Evolutionary conservation across 1,140 invertebrate genomes (phyloP), one percentile per base, ranked within the genome.

Genomic region (Dendroctonus valens): DNA sequence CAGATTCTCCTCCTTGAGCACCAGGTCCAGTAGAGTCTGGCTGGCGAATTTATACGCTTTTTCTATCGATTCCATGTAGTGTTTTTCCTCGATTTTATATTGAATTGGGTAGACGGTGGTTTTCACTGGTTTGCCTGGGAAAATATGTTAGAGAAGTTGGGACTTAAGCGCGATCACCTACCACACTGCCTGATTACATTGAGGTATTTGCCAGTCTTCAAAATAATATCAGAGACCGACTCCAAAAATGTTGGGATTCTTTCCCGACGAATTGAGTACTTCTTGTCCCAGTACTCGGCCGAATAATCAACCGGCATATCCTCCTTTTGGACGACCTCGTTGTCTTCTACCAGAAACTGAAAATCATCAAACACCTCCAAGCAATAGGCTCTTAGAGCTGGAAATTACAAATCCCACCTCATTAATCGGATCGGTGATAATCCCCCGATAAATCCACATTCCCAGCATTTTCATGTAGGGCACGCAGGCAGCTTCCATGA

Each of bases 121-220:
- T 79, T 88, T 86, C 6, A 93, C 85, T 73, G 88, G 85, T 80
- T 91, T 90, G 50, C 90, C 90, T 91, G 72, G 38, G 79, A 80
- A 39, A 6, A 41, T 50, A 50, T 11, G 8, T 50, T 41, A 51
- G 46, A 53, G 51, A 53, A 0, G 12, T 9, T 46, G 44, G 8
- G 12, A 4, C 3, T 46, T 46, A 46, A 46, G 8, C 12, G 12
- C 8, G 8, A 46, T 8, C 9, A 6, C 83, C 79, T 83, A 89
- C 94, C 94, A 83, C 94, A 97, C 71, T 97, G 92, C 57, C 92
- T 84, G 38, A 98, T 95, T 41, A 98, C 95, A 81, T 98, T 98
- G 8, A 99, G 85, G 80, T 99, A 99, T 87, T 98, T 98, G 69
- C 96, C 96, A 70, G 96, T 95, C 69, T 94, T 87, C 5, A 98